A percentile compares a stretch with the other conserved stretches of the same genome.
Conservation (phyloP, 2,113 vertebrate genomes). For the Chaetura pelagica region DNA sequence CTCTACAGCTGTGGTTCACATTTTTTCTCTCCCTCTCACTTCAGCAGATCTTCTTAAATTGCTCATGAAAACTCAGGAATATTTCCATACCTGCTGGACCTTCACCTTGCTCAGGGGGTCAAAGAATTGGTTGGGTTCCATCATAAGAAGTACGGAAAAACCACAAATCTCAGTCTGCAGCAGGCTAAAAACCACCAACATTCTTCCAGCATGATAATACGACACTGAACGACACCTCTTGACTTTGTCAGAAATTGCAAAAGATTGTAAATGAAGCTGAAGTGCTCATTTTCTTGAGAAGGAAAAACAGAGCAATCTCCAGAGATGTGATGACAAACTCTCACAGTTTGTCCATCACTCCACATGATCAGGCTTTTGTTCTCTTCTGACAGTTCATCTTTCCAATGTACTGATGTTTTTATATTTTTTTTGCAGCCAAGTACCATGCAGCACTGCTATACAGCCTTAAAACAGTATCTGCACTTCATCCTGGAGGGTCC, state of each 20-base stretch:
- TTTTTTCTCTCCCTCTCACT: not conserved
- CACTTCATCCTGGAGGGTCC: not conserved
- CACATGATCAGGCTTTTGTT: not conserved
- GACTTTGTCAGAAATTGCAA: not conserved
- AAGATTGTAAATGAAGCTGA: not conserved
- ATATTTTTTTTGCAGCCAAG: not conserved
- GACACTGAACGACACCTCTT: not conserved
- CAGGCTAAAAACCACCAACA: not conserved
- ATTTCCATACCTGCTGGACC: not conserved
- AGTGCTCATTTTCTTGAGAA: not conserved
- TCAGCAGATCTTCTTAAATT: not conserved
- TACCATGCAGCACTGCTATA: not conserved
- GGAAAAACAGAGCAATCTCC: not conserved
- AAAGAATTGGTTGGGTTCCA: not conserved
- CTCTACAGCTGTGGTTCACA: not conserved
- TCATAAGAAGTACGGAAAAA: accelerated
- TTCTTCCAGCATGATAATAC: not conserved
- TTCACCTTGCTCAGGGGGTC: not conserved
- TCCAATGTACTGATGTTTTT: not conserved
- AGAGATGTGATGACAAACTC: not conserved
- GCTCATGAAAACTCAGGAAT: not conserved
- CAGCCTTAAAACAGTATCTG: not conserved
- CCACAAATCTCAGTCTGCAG: accelerated
- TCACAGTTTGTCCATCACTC: not conserved
- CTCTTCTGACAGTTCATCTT: not conserved